phyloP scores from a whole-genome alignment of 2,888 invertebrate genomes.

The Drosophila melanosoma region DNA sequence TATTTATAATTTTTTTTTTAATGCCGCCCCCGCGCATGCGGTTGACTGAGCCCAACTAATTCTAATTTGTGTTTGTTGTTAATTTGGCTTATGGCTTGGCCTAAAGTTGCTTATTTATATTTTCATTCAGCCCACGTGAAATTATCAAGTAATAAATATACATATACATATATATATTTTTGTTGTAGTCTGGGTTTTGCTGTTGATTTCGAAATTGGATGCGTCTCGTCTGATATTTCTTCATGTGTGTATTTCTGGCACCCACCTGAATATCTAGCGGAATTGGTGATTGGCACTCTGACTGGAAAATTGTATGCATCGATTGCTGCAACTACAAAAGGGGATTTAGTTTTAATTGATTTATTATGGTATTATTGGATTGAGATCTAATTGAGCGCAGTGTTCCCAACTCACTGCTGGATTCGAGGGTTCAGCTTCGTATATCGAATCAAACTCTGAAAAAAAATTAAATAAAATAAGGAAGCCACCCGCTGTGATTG shows the following conservation, averaged over 20 bases:
- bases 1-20: conserved; percentile 61
- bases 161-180: conserved; percentile 1
- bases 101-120: conserved; percentile 23
- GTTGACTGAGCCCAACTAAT: conserved; percentile 33
- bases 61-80: conserved; percentile 44
- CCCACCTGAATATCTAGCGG: conserved; percentile 50
- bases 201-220: conserved; percentile 69
- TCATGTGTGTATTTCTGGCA: conserved; percentile 32
- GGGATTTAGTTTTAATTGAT: conserved; percentile 70
- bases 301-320: conserved; percentile 55
- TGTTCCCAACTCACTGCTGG: conserved; percentile 17
- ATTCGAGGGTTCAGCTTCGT: conserved; percentile 32
- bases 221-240: conserved; percentile 49
- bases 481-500: conserved; percentile 39
- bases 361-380: conserved; percentile 66
- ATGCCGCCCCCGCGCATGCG: conserved; percentile 53
- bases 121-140: conserved; percentile 53
- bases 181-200: conserved; percentile 20
- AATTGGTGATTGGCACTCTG: conserved; percentile 56
- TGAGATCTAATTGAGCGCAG: conserved; percentile 57
- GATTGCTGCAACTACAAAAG: conserved; percentile 45
- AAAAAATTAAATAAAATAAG: neutral
- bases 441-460: conserved; percentile 21
- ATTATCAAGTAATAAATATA: conserved; percentile 17
- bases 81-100: conserved; percentile 36